Evolutionary conservation across 2,888 invertebrate genomes (phyloP), one percentile per base, ranked within the genome.

Genomic region (Tromatobia lineatoria): DNA sequence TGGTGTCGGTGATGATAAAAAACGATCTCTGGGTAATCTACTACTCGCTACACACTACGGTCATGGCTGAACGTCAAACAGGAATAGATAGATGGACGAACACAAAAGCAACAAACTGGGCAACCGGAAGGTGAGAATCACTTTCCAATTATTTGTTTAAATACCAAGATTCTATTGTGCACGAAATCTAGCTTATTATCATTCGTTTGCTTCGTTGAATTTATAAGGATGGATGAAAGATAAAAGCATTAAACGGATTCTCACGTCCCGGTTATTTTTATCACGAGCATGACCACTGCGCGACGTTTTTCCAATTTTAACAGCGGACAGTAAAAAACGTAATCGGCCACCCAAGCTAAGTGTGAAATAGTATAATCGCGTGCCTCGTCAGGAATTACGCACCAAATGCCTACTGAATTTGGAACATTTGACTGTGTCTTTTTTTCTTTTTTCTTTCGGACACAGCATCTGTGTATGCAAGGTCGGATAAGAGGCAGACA

Each of bases 1-100:
- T 93, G 92, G 93, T 93, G 92, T 90, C 91, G 91, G 92, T 93
- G 92, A 92, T 91, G 91, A 92, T 91, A 91, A 92, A 91, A 92
- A 92, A 86, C 81, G 90, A 92, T 91, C 91, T 92, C 87, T 92
- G 92, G 91, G 91, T 91, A 89, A 89, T 91, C 90, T 91, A 91
- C 93, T 92, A 93, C 92, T 92, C 90, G 90, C 93, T 93, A 93
- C 92, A 88, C 90, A 92, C 93, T 93, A 93, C 93, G 88, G 89
- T 91, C 90, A 92, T 91, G 91, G 90, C 91, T 92, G 90, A 88
- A 91, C 90, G 89, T 90, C 90, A 91, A 91, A 91, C 90, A 90
- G 89, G 90, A 38, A 89, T 88, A 90, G 86, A 84, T 86, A 88
- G 89, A 88, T 89, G 89, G 90, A 91, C 92, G 83, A 93, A 93